Evolutionary conservation across 2,797 vertebrate genomes (phyloP).

Genomic region (Mus spretus): DNA sequence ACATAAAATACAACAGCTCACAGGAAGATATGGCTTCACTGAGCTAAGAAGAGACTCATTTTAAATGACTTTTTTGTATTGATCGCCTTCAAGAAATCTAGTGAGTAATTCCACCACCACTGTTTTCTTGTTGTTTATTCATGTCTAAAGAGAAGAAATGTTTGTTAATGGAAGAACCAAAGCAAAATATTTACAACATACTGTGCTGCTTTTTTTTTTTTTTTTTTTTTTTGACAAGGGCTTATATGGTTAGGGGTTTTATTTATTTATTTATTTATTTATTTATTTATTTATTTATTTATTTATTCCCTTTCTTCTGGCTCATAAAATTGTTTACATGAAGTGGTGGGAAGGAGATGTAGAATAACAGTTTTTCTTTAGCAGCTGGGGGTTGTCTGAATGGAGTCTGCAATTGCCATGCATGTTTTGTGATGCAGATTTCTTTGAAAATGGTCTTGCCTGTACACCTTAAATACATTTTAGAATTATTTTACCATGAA

Average conservation of each 20-base stretch:
- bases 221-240: conserved; percentile 76
- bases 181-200: conserved; percentile 77
- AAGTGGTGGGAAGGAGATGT: conserved; percentile 81
- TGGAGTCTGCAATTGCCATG: conserved; percentile 86
- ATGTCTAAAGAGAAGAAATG: conserved; percentile 70
- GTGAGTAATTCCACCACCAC: conserved; percentile 70
- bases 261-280: too few relatives aligned
- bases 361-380: conserved; percentile 87
- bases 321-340: conserved; percentile 85
- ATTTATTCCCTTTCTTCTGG: conserved; percentile 59
- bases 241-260: conserved; percentile 64
- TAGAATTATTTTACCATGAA: conserved; percentile 94
- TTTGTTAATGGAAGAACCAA: conserved; percentile 79
- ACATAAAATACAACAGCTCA: neutral
- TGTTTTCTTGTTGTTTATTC: conserved; percentile 75
- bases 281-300: too few relatives aligned
- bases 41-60: conserved; percentile 64
- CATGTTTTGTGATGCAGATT: conserved; percentile 90
- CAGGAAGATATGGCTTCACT: conserved; percentile 54
- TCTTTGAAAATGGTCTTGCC: conserved; percentile 88
- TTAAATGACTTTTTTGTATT: conserved; percentile 69
- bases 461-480: conserved; percentile 91
- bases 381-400: conserved; percentile 85
- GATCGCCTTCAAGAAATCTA: conserved; percentile 70
- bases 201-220: conserved; percentile 27